These are phyloP conservation scores for Myripristis murdjan DNA, from an alignment of 2,797 vertebrate genomes.

Conservation along the genomic window DNA sequence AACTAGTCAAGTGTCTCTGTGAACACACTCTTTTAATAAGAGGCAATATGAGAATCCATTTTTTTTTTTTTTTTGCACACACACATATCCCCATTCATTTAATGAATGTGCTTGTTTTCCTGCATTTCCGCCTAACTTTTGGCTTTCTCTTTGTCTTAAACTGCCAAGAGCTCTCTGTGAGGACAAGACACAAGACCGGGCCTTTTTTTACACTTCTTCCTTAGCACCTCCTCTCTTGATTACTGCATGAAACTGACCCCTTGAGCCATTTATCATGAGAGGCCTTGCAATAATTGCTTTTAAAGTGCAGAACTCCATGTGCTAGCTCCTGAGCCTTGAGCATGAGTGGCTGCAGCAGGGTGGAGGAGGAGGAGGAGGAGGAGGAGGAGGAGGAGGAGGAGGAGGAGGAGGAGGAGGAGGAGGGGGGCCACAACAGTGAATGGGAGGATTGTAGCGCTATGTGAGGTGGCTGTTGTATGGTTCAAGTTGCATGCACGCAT, in stretches of 20 bases:
- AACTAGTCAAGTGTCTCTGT: not conserved
- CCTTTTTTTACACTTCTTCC: not conserved
- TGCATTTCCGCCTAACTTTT: too few species aligned
- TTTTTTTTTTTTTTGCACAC: too few species aligned
- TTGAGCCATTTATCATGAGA: conserved; percentile 23
- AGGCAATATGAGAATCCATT: not conserved
- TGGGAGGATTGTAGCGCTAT: conserved; percentile 13
- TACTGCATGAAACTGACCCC: conserved; percentile 21
- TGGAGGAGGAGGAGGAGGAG: too few species aligned
- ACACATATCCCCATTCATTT: not conserved
- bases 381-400: too few species aligned
- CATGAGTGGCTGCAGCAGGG: not conserved
- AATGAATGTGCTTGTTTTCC: not conserved
- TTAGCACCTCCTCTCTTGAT: conserved; percentile 10
- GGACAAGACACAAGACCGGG: not conserved
- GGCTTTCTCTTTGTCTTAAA: not conserved
- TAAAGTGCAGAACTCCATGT: conserved; percentile 17
- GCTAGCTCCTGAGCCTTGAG: not conserved
- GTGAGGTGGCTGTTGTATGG: conserved; percentile 12
- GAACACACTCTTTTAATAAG: not conserved
- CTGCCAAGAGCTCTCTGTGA: not conserved
- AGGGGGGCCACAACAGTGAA: conserved; percentile 31
- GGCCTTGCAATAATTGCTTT: conserved; percentile 34
- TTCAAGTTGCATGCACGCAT: not conserved
- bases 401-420: too few species aligned